Percentiles rank a stretch among this genome's conserved stretches.
Conservation (phyloP, 1,140 invertebrate genomes). For the Zaprionus ornatus region DNA sequence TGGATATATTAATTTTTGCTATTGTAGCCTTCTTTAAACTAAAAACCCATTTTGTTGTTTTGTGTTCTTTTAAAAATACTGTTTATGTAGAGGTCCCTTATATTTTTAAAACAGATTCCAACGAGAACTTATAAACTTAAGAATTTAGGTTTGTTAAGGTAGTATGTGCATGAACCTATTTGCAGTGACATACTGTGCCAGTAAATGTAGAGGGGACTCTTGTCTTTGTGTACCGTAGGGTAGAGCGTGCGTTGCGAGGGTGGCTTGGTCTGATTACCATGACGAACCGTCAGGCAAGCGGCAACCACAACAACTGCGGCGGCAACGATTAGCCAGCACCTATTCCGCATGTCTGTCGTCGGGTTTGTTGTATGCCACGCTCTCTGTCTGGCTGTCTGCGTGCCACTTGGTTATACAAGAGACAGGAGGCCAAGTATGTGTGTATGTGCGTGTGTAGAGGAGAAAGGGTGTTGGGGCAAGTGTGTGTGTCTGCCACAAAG, state of each 20-base stretch:
- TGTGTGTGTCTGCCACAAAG: conserved; percentile 21
- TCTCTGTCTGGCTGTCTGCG: conserved; percentile 20
- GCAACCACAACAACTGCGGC: conserved; percentile 67
- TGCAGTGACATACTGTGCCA: not conserved
- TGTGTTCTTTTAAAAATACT: no score
- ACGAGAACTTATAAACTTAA: not conserved
- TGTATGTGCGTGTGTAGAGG: not conserved
- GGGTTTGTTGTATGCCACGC: conserved; percentile 10
- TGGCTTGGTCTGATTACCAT: conserved; percentile 53
- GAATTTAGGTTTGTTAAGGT: not conserved
- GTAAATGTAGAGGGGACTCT: not conserved
- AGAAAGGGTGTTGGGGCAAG: not conserved
- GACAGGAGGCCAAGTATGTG: not conserved
- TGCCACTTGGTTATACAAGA: conserved; percentile 52
- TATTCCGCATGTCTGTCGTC: conserved; percentile 38
- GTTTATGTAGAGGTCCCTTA: not conserved
- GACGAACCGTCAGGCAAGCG: conserved; percentile 47
- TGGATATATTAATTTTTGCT: no score
- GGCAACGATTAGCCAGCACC: conserved; percentile 61
- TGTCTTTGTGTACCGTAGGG: not conserved
- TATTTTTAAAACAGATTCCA: not conserved
- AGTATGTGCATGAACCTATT: not conserved
- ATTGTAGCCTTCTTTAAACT: no score
- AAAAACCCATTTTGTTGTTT: no score
- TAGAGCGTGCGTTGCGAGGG: not conserved